These are phyloP conservation scores for Gadus chalcogrammus DNA, from an alignment of 2,113 vertebrate species.

Conservation along the genomic window DNA sequence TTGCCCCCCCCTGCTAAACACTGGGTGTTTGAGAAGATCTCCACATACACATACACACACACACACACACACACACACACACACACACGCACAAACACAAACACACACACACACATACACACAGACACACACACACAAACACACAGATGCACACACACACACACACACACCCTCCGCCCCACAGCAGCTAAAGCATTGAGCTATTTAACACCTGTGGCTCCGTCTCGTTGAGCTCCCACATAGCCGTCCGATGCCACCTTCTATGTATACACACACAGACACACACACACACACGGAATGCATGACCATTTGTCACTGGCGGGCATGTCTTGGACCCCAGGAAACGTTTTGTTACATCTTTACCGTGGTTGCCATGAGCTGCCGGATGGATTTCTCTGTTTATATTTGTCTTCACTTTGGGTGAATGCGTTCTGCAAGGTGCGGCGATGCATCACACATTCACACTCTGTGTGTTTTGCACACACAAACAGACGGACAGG, in stretches of 20 bases:
- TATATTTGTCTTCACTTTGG: neutral
- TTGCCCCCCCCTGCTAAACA: conserved; percentile 65
- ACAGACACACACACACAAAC: too few relatives aligned
- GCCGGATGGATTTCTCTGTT: neutral
- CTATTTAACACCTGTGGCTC: conserved; percentile 73
- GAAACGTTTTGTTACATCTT: conserved; percentile 1
- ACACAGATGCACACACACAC: too few relatives aligned
- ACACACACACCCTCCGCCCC: conserved; percentile 13
- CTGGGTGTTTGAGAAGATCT: conserved; percentile 73
- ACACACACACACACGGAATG: conserved; percentile 24
- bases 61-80: too few relatives aligned
- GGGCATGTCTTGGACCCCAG: conserved; percentile 32
- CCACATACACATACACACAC: too few relatives aligned
- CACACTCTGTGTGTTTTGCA: neutral
- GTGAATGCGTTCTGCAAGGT: too few relatives aligned
- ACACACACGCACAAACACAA: too few relatives aligned
- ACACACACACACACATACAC: too few relatives aligned
- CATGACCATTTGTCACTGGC: conserved; percentile 40
- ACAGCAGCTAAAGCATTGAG: conserved; percentile 61
- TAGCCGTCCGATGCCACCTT: conserved; percentile 38
- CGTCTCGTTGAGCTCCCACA: conserved; percentile 45
- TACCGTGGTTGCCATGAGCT: neutral
- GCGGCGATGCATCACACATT: too few relatives aligned
- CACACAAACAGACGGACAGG: neutral
- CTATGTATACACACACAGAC: neutral